Evolutionary conservation across 2,888 invertebrate species (phyloP), one percentile per base, ranked within the genome.

Genomic region (Synanthedon vespiformis): DNA sequence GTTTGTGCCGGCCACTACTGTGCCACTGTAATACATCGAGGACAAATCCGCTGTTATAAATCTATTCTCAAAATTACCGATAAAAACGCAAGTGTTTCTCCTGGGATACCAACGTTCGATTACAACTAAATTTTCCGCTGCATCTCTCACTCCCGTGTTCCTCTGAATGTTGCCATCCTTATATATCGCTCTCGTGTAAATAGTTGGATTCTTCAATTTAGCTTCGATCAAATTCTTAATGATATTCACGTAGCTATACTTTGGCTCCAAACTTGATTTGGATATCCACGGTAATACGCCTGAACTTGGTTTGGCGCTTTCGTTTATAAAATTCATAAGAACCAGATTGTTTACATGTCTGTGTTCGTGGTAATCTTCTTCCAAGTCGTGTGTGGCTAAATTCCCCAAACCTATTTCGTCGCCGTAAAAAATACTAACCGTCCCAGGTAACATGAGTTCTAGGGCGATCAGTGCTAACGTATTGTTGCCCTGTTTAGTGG

Each of bases 371-470:
- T 89, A 88, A 64, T 92, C 91, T 52, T 83, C 83, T 59, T 90
- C 85, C 4, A 89, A 79, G 62, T 90, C 89, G 47, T 73, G 63
- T 40, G 75, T 64, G 48, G 83, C 68, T 2, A 89, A 70, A 59
- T 92, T 90, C 50, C 88, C 85, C 59, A 95, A 80, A 1, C 93
- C 93, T 57, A 97, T 91, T 88, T 97, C 97, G 74, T 97, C 96
- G 0, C 97, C 97, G 75, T 97, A 97, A 78, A 96, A 95, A 62
- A 96, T 91, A 61, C 92, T 94, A 0, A 95, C 91, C 1, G 96
- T 95, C 8, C 90, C 98, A 0, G 97, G 97, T 44, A 98, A 84
- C 80, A 94, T 91, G 70, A 96, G 86, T 67, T 94, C 92, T 62
- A 98, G 84, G 58, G 95, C 82, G 1, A 90, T 89, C 4, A 92